Evolutionary conservation across 2,888 invertebrate genomes (phyloP), one percentile per base, ranked within the genome.

Genomic region (Anarsia innoxiella): DNA sequence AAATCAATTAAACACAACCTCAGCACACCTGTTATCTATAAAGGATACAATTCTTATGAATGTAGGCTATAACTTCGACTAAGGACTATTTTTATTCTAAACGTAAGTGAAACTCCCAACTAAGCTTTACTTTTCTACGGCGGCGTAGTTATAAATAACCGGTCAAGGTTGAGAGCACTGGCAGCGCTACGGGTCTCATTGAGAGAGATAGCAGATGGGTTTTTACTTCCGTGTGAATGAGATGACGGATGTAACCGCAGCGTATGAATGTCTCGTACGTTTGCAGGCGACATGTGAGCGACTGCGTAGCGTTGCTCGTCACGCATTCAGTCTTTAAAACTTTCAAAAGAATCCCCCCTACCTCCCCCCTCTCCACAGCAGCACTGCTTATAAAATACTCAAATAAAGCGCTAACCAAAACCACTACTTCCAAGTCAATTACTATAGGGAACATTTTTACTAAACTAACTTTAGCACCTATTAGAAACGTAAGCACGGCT

Each of bases 341-440:
- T 10, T 13, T 32, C 12, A 23, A 14, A 32, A n/a, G 13, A 23
- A 32, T 13, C 31, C 16, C 37, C 30, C 32, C 36, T 27, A 10
- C 28, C 13, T 36, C 16, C 37, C 31, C 35, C 36, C 26, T 23
- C 23, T 23, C 31, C 28, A 45, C 60, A 57, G 54, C 56, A 58
- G 63, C 66, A 63, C 66, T 59, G 64, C 65, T 67, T 66, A 45
- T 34, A 45, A 36, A 41, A 50, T 45, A 37, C 41, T 41, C 42
- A 46, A 47, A 28, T 30, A 51, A 53, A 56, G 58, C 61, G 69
- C 72, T 67, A 70, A 65, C 66, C 65, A 69, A 76, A 72, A 67
- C 79, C 83, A 88, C 89, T 88, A 88, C 88, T 88, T 91, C 90
- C 89, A 90, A 90, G 91, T 91, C 91, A 91, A 91, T 91, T 91